Percentiles rank a stretch among this genome's conserved stretches.
Evolutionary conservation across 2,113 vertebrate species (phyloP).

Genomic region (Callospermophilus lateralis): DNA sequence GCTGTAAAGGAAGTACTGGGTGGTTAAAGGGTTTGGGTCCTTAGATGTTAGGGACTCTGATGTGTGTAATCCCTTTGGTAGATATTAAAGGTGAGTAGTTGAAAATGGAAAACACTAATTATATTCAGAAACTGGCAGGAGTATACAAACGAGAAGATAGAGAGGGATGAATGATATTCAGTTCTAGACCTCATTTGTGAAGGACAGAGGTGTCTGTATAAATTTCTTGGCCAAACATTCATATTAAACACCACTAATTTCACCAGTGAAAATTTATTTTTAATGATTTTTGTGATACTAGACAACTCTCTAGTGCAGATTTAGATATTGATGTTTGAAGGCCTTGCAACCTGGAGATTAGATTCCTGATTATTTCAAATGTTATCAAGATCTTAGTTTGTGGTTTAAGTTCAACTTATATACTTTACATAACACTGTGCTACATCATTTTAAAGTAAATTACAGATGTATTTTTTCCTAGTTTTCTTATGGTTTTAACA

Average conservation of each 20-base stretch:
- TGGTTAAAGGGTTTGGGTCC: background rate
- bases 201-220: background rate
- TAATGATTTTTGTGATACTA: background rate
- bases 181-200: background rate
- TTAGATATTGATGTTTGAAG: conserved; percentile 1
- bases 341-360: background rate
- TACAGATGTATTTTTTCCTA: background rate
- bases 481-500: background rate
- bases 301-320: background rate
- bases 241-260: background rate
- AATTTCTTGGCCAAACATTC: background rate
- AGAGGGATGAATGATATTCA: background rate
- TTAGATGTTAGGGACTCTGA: background rate
- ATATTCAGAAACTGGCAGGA: background rate
- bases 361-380: background rate
- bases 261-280: background rate
- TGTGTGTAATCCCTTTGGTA: background rate
- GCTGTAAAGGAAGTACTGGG: background rate
- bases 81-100: background rate
- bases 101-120: background rate
- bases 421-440: background rate
- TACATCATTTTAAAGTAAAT: background rate
- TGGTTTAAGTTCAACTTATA: background rate
- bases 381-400: background rate
- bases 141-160: background rate